Evolutionary conservation across 1,140 invertebrate genomes (phyloP), one percentile per base, ranked within the genome.

Genomic region (Macrobrachium rosenbergii): DNA sequence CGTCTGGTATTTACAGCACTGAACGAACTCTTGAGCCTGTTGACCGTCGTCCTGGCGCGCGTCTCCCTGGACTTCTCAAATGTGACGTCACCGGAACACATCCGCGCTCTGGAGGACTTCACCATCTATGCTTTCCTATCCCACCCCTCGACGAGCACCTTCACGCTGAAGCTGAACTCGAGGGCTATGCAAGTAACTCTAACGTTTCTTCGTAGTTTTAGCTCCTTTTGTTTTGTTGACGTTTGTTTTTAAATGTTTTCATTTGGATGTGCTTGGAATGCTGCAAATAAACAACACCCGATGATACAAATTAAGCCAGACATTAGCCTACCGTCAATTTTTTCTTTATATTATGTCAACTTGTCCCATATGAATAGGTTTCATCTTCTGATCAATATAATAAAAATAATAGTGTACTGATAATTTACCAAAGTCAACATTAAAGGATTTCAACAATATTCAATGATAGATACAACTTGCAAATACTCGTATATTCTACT

Each of bases 71-170:
- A 84, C 75, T 63, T 84, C n/a, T 67, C 83, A 10, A n/a, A 64
- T 14, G 14, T 84, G 5, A 78, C 23, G 62, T 37, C 59, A 0
- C 73, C 75, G 5, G 72, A 84, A 5, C 83, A 84, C 75, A 19
- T 63, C 11, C 59, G 62, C 60, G 60, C 52, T 2, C 19, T 84
- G 2, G 37, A 73, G 67, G 73, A 77, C 14, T 67, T 78, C 8
- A 63, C 75, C 21, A 16, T 84, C 23, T 45, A 14, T 2, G 37
- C 83, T 14, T 77, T 84, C 12, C 43, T 84, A 8, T 72, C 73
- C 59, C 28, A 77, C 1, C 83, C 83, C n/a, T 64, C 83, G 59
- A 84, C 83, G 60, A 77, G 73, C 60, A 77, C 75, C 75, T 84
- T 84, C 83, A 76, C 60, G 6, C 75, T 84, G 5, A n/a, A 62